Base-by-base conservation (phyloP, 2,797 vertebrate genomes). In the Decapterus maruadsi region DNA sequence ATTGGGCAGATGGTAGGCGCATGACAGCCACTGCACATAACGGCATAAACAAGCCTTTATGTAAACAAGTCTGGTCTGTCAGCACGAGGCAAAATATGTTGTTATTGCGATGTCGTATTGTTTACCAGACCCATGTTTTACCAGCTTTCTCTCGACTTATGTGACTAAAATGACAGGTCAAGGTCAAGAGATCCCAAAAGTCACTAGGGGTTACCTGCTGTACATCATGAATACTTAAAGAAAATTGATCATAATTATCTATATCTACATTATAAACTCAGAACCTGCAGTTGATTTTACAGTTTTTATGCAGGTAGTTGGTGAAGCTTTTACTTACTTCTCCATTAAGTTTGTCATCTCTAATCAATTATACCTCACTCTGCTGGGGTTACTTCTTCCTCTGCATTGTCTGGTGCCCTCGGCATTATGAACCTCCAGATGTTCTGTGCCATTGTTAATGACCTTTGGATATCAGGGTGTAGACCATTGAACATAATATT, bases 391-490 rank as follows among this genome's bases (percentile, higher is more conserved):
- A n/a, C 40, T 66, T 75, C 22, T 53, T 72, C 34, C 66, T 61
- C 20, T 19, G 63, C 13, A 70, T 68, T 70, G 68, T 68, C 60
- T 74, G n/a, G 22, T 66, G 36, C 40, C 14, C 38, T 70, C 68
- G 57, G 31, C 66, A 17, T 75, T 61, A 60, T 67, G 40, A 69
- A 67, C 54, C 11, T 34, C 20, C 80, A 83, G 69, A 83, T 81
- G 77, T 65, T 78, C 59, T 55, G 69, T 58, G 73, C 50, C 45
- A 38, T 36, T 68, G 75, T 72, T 72, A 77, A 78, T 78, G 68
- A 77, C 62, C 69, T 68, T 38, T 53, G 55, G 69, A 68, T 64
- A 54, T 51, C 50, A 56, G 72, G 71, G 62, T 68, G 29, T 70
- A 55, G 65, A 65, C 75, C 55, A 34, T 63, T 45, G 51, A 55